These are phyloP conservation scores for Mastigias papua DNA, from an alignment of 30 jellyfish, hydroid and myxozoan genomes.

Conservation along the genomic window DNA sequence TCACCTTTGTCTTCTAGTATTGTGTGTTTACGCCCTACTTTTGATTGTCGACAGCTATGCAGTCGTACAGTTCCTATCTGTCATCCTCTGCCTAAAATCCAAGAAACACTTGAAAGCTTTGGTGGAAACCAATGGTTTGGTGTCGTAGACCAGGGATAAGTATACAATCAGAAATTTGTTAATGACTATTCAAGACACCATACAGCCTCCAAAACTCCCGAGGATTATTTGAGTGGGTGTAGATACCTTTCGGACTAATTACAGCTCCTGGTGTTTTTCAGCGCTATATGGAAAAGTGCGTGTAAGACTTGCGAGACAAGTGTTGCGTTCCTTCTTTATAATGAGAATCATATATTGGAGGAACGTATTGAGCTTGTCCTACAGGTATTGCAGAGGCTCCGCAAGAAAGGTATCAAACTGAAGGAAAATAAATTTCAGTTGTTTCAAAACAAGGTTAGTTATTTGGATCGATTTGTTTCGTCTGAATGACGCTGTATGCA, in stretches of 20 bases:
- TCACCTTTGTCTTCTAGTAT: constrained; percentile 26
- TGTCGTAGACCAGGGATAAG: constrained; percentile 36
- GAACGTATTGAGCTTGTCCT: constrained; percentile 32
- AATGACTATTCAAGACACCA: constrained; percentile 52
- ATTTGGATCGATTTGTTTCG: constrained; percentile 17
- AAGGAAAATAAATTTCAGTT: constrained; percentile 30
- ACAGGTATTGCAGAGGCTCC: constrained; percentile 19
- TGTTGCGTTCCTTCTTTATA: constrained; percentile 38
- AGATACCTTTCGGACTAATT: constrained; percentile 53
- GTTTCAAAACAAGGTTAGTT: constrained; percentile 19
- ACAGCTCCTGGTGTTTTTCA: constrained; percentile 57
- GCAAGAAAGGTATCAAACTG: constrained; percentile 4
- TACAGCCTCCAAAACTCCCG: constrained; percentile 59
- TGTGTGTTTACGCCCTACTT: constrained; percentile 35
- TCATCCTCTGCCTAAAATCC: constrained; percentile 66
- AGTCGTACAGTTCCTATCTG: constrained; percentile 46
- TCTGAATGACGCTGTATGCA: constrained; percentile 27
- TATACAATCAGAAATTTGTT: constrained; percentile 46
- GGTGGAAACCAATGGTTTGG: constrained; percentile 46
- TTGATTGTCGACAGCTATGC: constrained; percentile 28
- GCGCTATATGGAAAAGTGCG: constrained; percentile 26
- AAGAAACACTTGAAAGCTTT: constrained; percentile 37
- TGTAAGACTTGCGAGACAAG: constrained; percentile 4
- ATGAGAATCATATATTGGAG: constrained; percentile 7
- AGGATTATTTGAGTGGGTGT: constrained; percentile 54